Evolutionary conservation across 2,113 vertebrate species (phyloP), one percentile per base, ranked within the genome.

Genomic region (Mesoclemmys tuberculata): DNA sequence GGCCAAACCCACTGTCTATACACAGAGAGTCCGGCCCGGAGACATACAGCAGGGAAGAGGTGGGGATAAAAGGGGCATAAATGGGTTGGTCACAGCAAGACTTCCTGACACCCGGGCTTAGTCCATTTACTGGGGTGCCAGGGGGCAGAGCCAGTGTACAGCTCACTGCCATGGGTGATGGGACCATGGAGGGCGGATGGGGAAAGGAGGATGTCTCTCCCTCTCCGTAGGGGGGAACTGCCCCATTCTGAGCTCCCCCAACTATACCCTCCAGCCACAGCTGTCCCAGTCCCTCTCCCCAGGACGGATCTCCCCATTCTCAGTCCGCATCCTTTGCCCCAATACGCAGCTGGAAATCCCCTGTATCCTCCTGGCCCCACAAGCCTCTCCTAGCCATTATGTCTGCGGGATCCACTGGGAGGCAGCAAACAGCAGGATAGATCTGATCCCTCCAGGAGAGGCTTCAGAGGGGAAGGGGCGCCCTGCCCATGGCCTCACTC

Each of bases 401-500:
- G n/a, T 12, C 24, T 8, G n/a, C 26, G 56, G 80, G 52, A 22
- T 11, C 29, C 21, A 51, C 31, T 10, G 5, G 58, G 29, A 10
- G 27, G 29, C n/a, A n/a, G 52, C 8, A 8, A 6, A 52, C 10
- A 21, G 18, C 19, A 27, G 54, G 11, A 44, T 18, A 26, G 29
- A 26, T 64, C 41, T 26, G 31, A 51, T 90, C 41, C 19, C 48
- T 71, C 0, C 1, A 84, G 78, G 44, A 35, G 29, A 21, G 29
- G 9, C 54, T 7, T 18, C 18, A n/a, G n/a, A n/a, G n/a, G n/a
- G n/a, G n/a, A n/a, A 1, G 51, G 24, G 79, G 18, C 51, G 19
- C 8, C 80, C 46, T n/a, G 11, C 61, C 26, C 2, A 4, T 16
- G 14, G 21, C 38, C 6, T 99, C 95, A 99, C 93, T 99, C 98